Evolutionary conservation across 2,797 vertebrate species (phyloP), one percentile per base, ranked within the genome.

Genomic region (Sparus aurata): DNA sequence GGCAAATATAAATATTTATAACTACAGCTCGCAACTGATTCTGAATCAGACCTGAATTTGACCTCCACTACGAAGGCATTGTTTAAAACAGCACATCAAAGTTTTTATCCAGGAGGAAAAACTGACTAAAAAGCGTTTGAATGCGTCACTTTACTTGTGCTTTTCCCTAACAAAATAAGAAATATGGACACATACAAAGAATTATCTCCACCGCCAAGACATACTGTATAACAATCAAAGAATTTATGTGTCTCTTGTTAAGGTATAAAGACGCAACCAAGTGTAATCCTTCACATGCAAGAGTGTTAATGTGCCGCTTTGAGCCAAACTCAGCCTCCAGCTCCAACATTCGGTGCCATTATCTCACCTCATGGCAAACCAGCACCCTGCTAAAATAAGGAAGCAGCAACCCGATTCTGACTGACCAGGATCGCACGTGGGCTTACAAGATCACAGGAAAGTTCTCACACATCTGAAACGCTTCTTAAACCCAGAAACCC

Each of bases 1-100:
- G 73, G 55, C 69, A 85, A 77, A 87, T 79, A 79, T 86, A 79
- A 88, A 92, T 84, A 85, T 84, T 88, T 87, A 84, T 50, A 80
- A 77, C 65, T 70, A 6, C 0, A n/a, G 50, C 81, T 70, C 68
- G 70, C 34, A 49, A 61, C 63, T 69, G 65, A 60, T 57, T 86
- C 65, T 69, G 41, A 70, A 83, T 69, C 38, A 8, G 18, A 82
- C 70, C 77, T 46, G 41, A 46, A 38, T 54, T 65, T 80, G 74
- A 82, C 75, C 78, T 70, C 11, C 8, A 9, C 53, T 50, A 13
- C 49, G 43, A 49, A 53, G 30, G 55, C 75, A 75, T 63, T 77
- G 69, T 87, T 71, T 72, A 25, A 69, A 66, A 58, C 50, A 34
- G 15, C 1, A 45, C 27, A 67, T 59, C 12, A 60, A 71, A 68